Base-by-base conservation (phyloP, 2,113 vertebrate genomes). In the Solenodon paradoxus region DNA sequence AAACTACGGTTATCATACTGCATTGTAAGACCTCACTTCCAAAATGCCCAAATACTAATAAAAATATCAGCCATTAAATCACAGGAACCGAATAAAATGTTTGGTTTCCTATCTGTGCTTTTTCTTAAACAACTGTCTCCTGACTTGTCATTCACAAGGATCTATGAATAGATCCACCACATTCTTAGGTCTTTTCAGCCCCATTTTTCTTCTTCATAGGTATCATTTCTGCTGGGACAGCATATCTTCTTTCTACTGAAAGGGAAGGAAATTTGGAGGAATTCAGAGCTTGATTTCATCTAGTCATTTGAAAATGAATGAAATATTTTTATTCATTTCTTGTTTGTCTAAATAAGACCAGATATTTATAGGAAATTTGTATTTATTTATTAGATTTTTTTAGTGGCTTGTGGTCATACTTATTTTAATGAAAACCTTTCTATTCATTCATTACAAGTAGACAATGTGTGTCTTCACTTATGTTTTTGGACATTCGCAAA, bases 381-480 rank as follows among this genome's bases (percentile, higher is more conserved):
- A 17, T 19, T 2, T 30, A 89, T 66, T 90, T n/a, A 12, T 71
- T 80, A 61, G 40, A 63, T 82, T 69, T 4, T 64, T 26, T 30
- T 42, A 94, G 74, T 88, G 11, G 15, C 45, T 92, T 82, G 53
- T 55, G 47, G 22, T 17, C 47, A 80, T 86, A 83, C 82, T 93
- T 79, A 90, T 86, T 79, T 89, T 59, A 83, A 64, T 95, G 59
- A 66, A 89, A 72, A 2, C 45, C 3, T 64, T 77, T 63, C 11
- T 92, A 0, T 81, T 53, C 51, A 71, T 16, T 32, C 19, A 68
- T 59, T 83, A 63, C 35, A 68, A 88, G 74, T 51, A 81, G 61
- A 88, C 84, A 85, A 86, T 86, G 26, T 78, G 32, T 78, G 47
- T 7, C 32, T 88, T 90, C 57, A 53, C 86, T 92, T 94, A 42